phyloP scores from a whole-genome alignment of 2,797 vertebrate species.

The Sorex maritimensis region DNA sequence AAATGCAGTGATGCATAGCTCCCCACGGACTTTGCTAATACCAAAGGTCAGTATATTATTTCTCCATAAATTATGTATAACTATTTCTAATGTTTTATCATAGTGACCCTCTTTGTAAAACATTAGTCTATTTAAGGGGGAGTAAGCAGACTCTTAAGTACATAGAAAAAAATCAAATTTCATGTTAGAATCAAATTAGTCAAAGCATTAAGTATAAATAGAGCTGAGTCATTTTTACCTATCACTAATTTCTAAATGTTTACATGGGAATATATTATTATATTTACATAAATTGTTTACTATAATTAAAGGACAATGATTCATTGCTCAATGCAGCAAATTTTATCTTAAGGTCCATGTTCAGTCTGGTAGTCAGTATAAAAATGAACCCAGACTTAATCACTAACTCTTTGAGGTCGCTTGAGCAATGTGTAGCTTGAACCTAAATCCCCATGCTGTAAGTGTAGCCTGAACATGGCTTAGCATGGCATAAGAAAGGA shows the following conservation, averaged over 20 bases:
- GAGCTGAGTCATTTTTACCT: slow-evolving; percentile 42
- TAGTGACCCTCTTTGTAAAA: slow-evolving; percentile 26
- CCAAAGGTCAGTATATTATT: slow-evolving; percentile 81
- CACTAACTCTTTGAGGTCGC: too few relatives aligned
- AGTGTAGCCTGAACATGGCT: too few relatives aligned
- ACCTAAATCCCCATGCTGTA: too few relatives aligned
- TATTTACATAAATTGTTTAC: too few relatives aligned
- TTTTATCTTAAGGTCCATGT: not conserved
- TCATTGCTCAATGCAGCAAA: slow-evolving; percentile 12
- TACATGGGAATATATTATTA: too few relatives aligned
- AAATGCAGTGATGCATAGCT: slow-evolving; percentile 72
- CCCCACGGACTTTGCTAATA: slow-evolving; percentile 74
- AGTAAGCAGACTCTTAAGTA: not conserved
- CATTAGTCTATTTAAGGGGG: not conserved
- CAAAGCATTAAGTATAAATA: slow-evolving; percentile 37
- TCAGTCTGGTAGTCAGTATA: slow-evolving; percentile 43
- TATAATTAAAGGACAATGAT: not conserved
- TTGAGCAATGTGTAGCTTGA: too few relatives aligned
- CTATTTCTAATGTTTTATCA: slow-evolving; percentile 65
- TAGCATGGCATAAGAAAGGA: too few relatives aligned
- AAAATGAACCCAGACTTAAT: not conserved
- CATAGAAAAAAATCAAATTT: slow-evolving; percentile 20
- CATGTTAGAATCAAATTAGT: slow-evolving; percentile 34
- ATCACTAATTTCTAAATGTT: slow-evolving; percentile 17
- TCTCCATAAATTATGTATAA: slow-evolving; percentile 80